A percentile compares a stretch with the other conserved stretches of the same genome.
Conservation (phyloP, 1,140 invertebrate genomes). For the Lepidurus packardi region DNA sequence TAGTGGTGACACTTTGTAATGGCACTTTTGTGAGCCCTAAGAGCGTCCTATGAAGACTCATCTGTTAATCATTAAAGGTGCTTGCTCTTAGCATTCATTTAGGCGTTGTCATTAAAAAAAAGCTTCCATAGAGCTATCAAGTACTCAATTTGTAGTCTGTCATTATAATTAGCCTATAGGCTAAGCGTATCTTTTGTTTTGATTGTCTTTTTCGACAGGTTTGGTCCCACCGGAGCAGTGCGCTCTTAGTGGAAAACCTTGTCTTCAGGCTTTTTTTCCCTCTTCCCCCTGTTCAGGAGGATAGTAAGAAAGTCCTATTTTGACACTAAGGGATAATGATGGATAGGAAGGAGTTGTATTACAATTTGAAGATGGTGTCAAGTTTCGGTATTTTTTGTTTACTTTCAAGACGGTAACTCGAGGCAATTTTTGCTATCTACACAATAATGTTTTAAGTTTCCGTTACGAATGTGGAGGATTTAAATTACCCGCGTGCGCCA, state of each 20-base stretch:
- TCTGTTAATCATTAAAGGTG: background rate
- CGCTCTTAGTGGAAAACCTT: background rate
- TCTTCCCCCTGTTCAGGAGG: background rate
- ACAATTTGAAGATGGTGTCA: background rate
- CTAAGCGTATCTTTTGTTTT: too few relatives aligned
- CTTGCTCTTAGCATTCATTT: slow-evolving; percentile 18
- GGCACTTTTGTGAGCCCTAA: background rate
- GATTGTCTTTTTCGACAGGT: too few relatives aligned
- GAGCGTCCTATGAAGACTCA: background rate
- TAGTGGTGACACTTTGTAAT: background rate
- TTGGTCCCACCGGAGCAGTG: background rate
- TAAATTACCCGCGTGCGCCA: too few relatives aligned
- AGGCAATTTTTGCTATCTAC: too few relatives aligned
- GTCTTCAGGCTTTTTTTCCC: background rate
- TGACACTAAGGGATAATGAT: background rate
- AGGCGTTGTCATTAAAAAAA: background rate
- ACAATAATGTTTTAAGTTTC: too few relatives aligned
- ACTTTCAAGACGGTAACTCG: too few relatives aligned
- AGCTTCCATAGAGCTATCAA: background rate
- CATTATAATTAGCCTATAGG: too few relatives aligned
- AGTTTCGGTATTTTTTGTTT: background rate
- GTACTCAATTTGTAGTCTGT: background rate
- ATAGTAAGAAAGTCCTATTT: background rate
- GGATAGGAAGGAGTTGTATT: background rate
- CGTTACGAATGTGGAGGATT: too few relatives aligned